These are phyloP conservation scores for Euclidia mi DNA, from an alignment of 2,888 invertebrate species.

Conservation along the genomic window DNA sequence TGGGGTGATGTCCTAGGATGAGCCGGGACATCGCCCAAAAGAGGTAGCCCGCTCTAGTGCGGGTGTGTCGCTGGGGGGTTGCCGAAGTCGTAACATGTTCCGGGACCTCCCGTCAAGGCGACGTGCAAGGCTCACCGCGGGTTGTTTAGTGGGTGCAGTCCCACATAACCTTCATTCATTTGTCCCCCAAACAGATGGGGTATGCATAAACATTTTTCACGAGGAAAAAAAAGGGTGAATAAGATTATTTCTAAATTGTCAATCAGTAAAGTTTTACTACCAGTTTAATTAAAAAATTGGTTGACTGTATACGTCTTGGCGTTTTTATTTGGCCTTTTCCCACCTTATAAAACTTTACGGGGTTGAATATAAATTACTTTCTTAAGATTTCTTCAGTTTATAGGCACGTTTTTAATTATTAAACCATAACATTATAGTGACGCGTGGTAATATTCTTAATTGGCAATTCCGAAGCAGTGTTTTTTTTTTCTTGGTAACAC, in stretches of 20 bases:
- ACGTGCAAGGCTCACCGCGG: too few species aligned
- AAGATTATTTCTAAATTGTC: slow-evolving; percentile 25
- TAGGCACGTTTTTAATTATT: slow-evolving; percentile 47
- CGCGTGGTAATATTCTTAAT: slow-evolving; percentile 17
- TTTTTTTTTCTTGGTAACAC: slow-evolving; percentile 12
- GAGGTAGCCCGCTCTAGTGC: too few species aligned
- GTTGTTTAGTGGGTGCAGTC: too few species aligned
- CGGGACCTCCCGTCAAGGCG: too few species aligned
- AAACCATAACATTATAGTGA: slow-evolving; percentile 13
- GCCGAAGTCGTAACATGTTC: too few species aligned
- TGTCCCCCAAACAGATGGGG: too few species aligned
- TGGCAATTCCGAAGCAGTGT: slow-evolving; percentile 4
- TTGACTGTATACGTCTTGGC: slow-evolving; percentile 18
- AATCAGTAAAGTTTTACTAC: slow-evolving; percentile 21
- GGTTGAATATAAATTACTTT: slow-evolving; percentile 52
- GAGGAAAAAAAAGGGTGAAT: too few species aligned
- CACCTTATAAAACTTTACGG: slow-evolving; percentile 55
- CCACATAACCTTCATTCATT: too few species aligned
- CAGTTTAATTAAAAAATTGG: slow-evolving; percentile 32
- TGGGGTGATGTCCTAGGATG: too few species aligned
- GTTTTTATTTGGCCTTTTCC: slow-evolving; percentile 28
- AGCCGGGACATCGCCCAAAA: too few species aligned
- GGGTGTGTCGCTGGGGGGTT: too few species aligned
- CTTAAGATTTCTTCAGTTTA: slow-evolving; percentile 38
- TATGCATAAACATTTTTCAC: too few species aligned